A percentile compares a stretch with the other conserved stretches of the same genome.
Evolutionary conservation across 2,797 vertebrate species (phyloP).

Genomic region (Poeciliopsis presidionis): DNA sequence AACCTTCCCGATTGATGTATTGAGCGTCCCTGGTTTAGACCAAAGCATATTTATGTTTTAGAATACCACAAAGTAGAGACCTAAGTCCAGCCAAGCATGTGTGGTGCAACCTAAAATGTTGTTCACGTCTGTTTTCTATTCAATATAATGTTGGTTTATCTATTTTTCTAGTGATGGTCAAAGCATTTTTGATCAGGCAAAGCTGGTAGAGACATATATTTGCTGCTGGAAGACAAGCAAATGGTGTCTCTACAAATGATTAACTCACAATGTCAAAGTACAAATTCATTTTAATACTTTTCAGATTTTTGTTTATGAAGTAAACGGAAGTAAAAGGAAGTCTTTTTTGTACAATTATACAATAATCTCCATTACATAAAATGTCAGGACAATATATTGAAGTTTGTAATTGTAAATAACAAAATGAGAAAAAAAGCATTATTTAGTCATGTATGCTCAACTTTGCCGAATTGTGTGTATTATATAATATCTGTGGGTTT

Average conservation of each 20-base stretch:
- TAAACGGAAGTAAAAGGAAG: background rate
- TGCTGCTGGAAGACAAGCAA: background rate
- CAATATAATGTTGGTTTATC: background rate
- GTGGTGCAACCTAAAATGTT: background rate
- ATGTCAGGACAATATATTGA: background rate
- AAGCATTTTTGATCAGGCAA: background rate
- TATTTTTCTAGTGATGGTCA: background rate
- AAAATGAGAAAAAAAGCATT: background rate
- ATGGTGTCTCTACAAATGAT: background rate
- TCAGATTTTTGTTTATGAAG: background rate
- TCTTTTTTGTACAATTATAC: background rate
- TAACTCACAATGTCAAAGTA: background rate
- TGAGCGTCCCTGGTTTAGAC: too few relatives aligned
- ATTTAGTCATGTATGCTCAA: constrained; percentile 43
- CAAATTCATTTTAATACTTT: background rate
- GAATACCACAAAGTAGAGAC: background rate
- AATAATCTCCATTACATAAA: background rate
- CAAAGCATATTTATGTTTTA: background rate
- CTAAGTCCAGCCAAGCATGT: background rate
- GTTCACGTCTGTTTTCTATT: background rate
- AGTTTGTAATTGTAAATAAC: background rate
- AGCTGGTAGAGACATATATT: background rate
- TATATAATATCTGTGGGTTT: constrained; percentile 46
- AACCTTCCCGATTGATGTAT: too few relatives aligned
- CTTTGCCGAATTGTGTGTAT: constrained; percentile 59